A percentile compares a stretch with the other conserved stretches of the same genome.
Conservation (phyloP, 2,888 invertebrate species). For the Fissipunctia ypsillon region DNA sequence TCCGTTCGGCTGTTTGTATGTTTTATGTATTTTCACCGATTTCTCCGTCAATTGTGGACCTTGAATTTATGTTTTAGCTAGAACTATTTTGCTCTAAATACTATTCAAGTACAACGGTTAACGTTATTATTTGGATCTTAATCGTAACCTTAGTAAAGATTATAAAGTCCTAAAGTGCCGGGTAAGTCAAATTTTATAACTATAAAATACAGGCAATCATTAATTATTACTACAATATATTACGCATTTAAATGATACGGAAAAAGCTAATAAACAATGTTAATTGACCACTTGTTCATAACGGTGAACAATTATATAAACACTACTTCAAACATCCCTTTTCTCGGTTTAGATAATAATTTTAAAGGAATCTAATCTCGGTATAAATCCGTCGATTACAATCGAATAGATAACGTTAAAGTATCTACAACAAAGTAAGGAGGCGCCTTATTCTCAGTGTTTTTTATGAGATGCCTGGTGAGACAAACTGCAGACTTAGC, state of each 20-base stretch:
- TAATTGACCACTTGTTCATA: not conserved
- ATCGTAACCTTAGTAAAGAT: not conserved
- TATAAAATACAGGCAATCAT: constrained; percentile 6
- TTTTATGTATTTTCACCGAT: too few relatives aligned
- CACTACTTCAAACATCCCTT: constrained; percentile 1
- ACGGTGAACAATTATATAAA: constrained; percentile 17
- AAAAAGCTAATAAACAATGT: constrained; percentile 4
- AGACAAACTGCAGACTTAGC: constrained; percentile 37
- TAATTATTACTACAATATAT: not conserved
- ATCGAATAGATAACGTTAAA: constrained; percentile 63
- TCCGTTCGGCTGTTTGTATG: too few relatives aligned
- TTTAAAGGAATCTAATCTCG: constrained; percentile 56
- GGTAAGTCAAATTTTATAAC: not conserved
- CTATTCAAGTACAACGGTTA: too few relatives aligned
- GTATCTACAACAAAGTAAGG: constrained; percentile 47
- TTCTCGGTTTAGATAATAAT: constrained; percentile 33
- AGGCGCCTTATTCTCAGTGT: constrained; percentile 31
- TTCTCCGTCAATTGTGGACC: too few relatives aligned
- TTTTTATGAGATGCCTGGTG: constrained; percentile 49
- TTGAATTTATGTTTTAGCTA: too few relatives aligned
- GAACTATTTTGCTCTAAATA: not conserved
- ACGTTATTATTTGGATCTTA: not conserved
- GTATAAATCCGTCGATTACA: constrained; percentile 60
- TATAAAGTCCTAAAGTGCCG: not conserved
- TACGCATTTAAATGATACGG: not conserved